Evolutionary conservation across 1,140 invertebrate genomes (phyloP).

Genomic region (Dermatophagoides farinae): DNA sequence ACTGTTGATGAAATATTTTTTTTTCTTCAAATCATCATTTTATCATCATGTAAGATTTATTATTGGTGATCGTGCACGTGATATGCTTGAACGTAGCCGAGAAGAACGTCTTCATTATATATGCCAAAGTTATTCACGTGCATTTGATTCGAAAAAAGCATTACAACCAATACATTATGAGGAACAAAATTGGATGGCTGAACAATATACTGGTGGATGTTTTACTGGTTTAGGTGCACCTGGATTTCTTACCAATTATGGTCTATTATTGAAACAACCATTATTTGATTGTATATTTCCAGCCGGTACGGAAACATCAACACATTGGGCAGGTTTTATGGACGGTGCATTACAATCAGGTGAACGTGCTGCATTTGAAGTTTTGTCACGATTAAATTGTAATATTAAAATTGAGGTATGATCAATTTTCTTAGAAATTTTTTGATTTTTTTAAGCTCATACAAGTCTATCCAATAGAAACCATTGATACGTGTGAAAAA

Average conservation of each 20-base stretch:
- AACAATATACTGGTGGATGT: conserved; percentile 26
- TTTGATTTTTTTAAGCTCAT: no score
- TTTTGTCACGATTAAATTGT: neutral
- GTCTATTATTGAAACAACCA: conserved; percentile 18
- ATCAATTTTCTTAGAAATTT: neutral
- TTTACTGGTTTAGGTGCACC: conserved; percentile 17
- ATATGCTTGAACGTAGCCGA: neutral
- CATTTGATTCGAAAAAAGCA: conserved; percentile 7
- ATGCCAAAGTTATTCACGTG: conserved; percentile 12
- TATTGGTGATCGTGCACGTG: neutral
- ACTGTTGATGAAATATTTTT: no score
- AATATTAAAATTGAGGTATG: neutral
- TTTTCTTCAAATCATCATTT: neutral
- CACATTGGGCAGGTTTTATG: conserved; percentile 35
- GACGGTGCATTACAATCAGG: conserved; percentile 34
- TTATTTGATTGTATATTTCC: conserved; percentile 26
- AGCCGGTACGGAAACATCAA: conserved; percentile 35
- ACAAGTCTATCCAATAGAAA: no score
- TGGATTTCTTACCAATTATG: conserved; percentile 17
- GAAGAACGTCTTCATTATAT: conserved; percentile 9
- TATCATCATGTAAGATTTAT: conserved; percentile 5
- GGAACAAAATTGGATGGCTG: conserved; percentile 26
- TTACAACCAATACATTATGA: conserved; percentile 22
- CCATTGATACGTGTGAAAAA: no score
- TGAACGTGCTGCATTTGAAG: conserved; percentile 27